Base-by-base conservation (phyloP, 2,113 vertebrate species). In the Callopanchax toddi region DNA sequence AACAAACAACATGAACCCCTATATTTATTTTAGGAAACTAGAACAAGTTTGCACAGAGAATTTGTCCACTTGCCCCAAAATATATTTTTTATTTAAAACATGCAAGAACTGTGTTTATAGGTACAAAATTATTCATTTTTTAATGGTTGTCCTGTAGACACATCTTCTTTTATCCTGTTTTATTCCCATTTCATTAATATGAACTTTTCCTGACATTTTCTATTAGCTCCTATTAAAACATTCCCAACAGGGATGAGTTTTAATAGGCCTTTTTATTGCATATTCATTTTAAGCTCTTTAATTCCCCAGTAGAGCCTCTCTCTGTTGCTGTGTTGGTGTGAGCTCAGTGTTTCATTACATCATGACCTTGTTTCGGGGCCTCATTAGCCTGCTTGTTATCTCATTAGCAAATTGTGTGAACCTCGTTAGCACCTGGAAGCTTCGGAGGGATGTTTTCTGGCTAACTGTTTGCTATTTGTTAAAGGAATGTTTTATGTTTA, bases 341-440 rank as follows among this genome's bases (percentile, higher is more conserved):
- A 56, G 68, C 63, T 49, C 50, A 23, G 65, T 85, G 67, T 86
- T 84, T 40, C 73, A 89, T 89, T 87, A 85, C 86, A 87, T 79
- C 81, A 82, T 87, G 86, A 91, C 86, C 85, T 85, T 86, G 71
- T 89, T 89, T 84, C 74, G 61, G 67, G 71, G 67, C 74, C 85
- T 89, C 81, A 87, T 89, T 87, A 91, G 71, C 77, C 63, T 25
- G 53, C 84, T 79, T 25, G 60, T 89, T 89, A 85, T 83, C 86
- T 84, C 73, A 84, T 91, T 91, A 91, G 71, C 55, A 57, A 79
- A 82, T 78, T 71, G 72, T 65, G 55, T 51, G 76, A 72, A 74
- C 75, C 82, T 86, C 12, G 77, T 84, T 87, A 80, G 82, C 79
- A 82, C 76, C 83, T 79, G 62, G 40, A 50, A 79, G 54, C 66